Evolutionary conservation across 2,113 vertebrate species (phyloP).

Genomic region (Hemibates koningsi): DNA sequence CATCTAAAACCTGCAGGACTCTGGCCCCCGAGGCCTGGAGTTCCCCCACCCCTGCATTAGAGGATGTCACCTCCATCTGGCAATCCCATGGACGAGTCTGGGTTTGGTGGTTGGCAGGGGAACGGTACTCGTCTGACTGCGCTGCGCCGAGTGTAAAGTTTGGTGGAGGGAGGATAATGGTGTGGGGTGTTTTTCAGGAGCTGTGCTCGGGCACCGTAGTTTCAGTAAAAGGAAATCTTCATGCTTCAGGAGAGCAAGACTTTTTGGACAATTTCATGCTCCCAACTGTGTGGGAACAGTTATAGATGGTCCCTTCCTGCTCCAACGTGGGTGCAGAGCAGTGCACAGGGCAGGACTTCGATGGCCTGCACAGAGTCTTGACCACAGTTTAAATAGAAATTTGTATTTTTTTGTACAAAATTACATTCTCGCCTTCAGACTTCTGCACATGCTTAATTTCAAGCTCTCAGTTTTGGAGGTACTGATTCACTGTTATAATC

Average conservation of each 20-base stretch:
- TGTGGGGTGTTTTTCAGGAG: background rate
- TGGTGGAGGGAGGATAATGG: background rate
- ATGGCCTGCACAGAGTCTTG: background rate
- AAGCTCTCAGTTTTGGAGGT: background rate
- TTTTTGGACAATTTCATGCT: background rate
- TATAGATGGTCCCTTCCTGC: background rate
- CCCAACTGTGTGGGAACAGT: background rate
- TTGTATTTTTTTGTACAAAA: background rate
- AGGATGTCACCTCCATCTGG: background rate
- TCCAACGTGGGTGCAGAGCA: background rate
- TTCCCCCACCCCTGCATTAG: background rate
- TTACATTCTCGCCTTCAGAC: background rate
- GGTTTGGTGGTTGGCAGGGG: background rate
- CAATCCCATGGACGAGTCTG: background rate
- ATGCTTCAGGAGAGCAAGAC: background rate
- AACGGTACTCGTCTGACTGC: background rate
- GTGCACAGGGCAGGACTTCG: background rate
- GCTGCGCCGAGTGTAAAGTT: background rate
- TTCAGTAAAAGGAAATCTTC: background rate
- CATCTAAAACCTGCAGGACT: background rate
- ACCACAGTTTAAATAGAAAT: background rate
- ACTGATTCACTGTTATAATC: background rate
- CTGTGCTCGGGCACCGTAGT: background rate
- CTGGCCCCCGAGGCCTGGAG: background rate
- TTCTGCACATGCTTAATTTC: background rate